Percentiles rank a stretch among this genome's conserved stretches.
Conservation (phyloP, 2,888 invertebrate genomes). For the Drosophila imparisetae region DNA sequence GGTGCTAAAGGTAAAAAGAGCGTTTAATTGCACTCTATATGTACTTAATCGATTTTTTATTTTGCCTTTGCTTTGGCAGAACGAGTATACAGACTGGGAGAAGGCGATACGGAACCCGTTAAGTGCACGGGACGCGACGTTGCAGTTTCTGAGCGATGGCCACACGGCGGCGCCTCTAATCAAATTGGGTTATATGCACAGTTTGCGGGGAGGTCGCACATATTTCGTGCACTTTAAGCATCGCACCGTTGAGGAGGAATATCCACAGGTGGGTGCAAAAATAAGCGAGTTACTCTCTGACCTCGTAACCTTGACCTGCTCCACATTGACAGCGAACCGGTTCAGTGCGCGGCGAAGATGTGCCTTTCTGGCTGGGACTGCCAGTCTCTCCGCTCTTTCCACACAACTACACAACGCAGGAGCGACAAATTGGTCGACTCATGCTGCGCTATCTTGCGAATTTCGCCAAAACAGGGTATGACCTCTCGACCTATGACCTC, state of each 20-base stretch:
- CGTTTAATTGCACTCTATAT: not conserved
- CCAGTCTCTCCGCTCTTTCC: conserved; percentile 89
- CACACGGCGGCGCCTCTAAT: conserved; percentile 94
- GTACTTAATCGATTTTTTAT: not conserved
- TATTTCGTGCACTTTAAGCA: conserved; percentile 96
- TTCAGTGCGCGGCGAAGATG: conserved; percentile 94
- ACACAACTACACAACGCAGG: conserved; percentile 92
- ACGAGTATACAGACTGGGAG: conserved; percentile 99
- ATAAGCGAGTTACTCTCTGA: not conserved
- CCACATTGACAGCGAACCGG: conserved; percentile 88
- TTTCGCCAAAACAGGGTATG: conserved; percentile 94
- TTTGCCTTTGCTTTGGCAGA: conserved; percentile 85
- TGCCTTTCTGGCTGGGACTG: conserved; percentile 93
- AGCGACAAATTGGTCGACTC: conserved; percentile 91
- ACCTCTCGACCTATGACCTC: not conserved
- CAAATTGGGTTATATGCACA: conserved; percentile 92
- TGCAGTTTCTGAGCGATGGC: conserved; percentile 95
- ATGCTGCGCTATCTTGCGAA: conserved; percentile 94
- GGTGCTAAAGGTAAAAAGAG: conserved; percentile 87
- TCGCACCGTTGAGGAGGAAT: conserved; percentile 92
- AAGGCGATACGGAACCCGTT: conserved; percentile 93
- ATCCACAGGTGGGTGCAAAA: conserved; percentile 87
- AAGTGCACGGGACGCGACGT: conserved; percentile 93
- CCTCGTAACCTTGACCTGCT: conserved; percentile 14
- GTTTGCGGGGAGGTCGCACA: conserved; percentile 91